Evolutionary conservation across 1,140 invertebrate species (phyloP).

Genomic region (Asbolus verrucosus): DNA sequence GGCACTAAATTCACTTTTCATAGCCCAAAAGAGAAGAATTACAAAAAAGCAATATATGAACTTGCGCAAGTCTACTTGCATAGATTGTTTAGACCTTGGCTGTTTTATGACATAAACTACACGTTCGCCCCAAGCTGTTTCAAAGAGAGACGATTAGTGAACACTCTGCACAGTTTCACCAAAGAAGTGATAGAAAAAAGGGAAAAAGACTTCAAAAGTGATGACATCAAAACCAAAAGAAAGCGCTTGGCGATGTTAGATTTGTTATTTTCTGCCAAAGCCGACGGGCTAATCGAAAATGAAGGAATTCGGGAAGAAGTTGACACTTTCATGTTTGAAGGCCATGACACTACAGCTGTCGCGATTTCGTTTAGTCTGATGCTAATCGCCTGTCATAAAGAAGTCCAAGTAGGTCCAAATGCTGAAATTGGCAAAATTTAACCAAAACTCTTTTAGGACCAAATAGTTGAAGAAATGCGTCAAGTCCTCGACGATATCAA

Average conservation of each 20-base stretch:
- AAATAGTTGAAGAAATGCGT: slow-evolving; percentile 70
- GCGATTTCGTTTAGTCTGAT: slow-evolving; percentile 63
- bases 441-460: slow-evolving; percentile 29
- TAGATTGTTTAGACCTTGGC: slow-evolving; percentile 73
- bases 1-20: slow-evolving; percentile 76
- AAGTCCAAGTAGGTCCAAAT: slow-evolving; percentile 51
- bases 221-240: slow-evolving; percentile 60
- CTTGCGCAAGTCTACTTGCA: slow-evolving; percentile 65
- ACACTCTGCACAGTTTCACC: slow-evolving; percentile 38
- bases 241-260: slow-evolving; percentile 84
- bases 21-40: slow-evolving; percentile 69
- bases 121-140: slow-evolving; percentile 58
- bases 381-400: slow-evolving; percentile 61
- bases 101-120: slow-evolving; percentile 51
- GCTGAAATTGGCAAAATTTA: background rate
- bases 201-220: slow-evolving; percentile 44
- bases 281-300: slow-evolving; percentile 68
- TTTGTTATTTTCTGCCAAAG: slow-evolving; percentile 74
- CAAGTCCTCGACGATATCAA: slow-evolving; percentile 68
- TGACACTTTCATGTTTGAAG: slow-evolving; percentile 85
- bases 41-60: slow-evolving; percentile 70
- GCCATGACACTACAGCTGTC: slow-evolving; percentile 65
- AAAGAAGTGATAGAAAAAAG: slow-evolving; percentile 39
- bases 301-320: slow-evolving; percentile 85
- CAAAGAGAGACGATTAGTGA: slow-evolving; percentile 63